Evolutionary conservation across 2,113 vertebrate genomes (phyloP).

Genomic region (Dasypus novemcinctus): DNA sequence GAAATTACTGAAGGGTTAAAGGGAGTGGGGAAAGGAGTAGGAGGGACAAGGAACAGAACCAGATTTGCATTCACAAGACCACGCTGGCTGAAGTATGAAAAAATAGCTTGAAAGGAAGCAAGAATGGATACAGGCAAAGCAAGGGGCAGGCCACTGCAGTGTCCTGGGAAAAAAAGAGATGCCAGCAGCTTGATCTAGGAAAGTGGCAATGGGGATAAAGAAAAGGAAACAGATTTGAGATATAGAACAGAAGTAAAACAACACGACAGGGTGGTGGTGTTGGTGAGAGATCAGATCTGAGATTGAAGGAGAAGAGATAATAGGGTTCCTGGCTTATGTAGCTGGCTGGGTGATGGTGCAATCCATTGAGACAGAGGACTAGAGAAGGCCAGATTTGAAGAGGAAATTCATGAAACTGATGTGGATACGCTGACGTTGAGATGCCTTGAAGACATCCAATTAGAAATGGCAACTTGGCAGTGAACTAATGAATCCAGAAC

Average conservation of each 20-base stretch:
- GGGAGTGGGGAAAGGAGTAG: background rate
- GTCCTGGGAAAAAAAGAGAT: background rate
- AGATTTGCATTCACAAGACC: background rate
- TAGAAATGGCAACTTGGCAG: background rate
- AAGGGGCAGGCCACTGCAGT: background rate
- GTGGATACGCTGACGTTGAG: background rate
- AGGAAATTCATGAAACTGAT: background rate
- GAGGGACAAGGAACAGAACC: background rate
- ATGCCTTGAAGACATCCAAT: background rate
- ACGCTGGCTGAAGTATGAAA: background rate
- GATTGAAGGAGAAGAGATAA: background rate
- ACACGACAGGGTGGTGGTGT: background rate
- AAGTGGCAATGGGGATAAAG: background rate
- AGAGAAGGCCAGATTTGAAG: background rate
- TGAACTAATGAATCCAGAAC: background rate
- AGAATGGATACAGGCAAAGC: background rate
- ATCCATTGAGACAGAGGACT: background rate
- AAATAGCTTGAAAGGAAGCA: background rate
- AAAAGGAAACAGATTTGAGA: background rate
- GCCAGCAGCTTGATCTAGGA: background rate
- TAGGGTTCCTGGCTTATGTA: background rate
- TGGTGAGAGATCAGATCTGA: background rate
- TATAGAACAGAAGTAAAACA: background rate
- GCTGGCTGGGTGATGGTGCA: background rate
- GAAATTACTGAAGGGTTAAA: background rate